A percentile compares a stretch with the other conserved stretches of the same genome.
Conservation (phyloP, 1,140 invertebrate species). For the Medauroidea extradentata region DNA sequence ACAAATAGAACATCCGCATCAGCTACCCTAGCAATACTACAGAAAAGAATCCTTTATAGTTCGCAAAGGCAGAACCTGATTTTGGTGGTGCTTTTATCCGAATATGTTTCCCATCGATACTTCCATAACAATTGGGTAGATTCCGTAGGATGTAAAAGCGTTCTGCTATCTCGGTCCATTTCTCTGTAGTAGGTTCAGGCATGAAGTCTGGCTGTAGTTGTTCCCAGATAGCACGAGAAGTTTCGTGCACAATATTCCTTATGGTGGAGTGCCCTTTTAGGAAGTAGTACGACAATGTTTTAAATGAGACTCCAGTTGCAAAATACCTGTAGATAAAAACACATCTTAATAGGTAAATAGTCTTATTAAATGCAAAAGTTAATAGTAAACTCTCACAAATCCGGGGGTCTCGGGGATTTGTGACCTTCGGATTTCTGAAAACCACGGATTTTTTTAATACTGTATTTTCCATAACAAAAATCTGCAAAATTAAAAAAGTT, state of each 20-base stretch:
- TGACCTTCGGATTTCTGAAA: too few relatives aligned
- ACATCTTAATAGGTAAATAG: too few relatives aligned
- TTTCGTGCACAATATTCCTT: conserved; percentile 28
- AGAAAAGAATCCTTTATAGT: conserved; percentile 42
- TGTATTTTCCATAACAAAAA: too few relatives aligned
- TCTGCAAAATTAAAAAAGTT: too few relatives aligned
- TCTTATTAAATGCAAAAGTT: too few relatives aligned
- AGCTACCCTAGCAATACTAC: conserved; percentile 41
- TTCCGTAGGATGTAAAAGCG: conserved; percentile 31
- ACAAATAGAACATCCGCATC: conserved; percentile 42
- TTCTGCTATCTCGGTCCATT: conserved; percentile 6
- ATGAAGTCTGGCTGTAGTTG: conserved; percentile 24
- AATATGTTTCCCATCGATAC: conserved; percentile 46
- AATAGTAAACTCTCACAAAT: too few relatives aligned
- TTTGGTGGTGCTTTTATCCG: conserved; percentile 35
- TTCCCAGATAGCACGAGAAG: conserved; percentile 33
- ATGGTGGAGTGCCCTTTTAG: conserved; percentile 30
- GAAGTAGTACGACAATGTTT: conserved; percentile 28
- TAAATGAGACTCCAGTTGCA: conserved; percentile 11
- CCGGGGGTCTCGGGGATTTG: too few relatives aligned
- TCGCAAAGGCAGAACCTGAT: conserved; percentile 38
- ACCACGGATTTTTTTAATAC: too few relatives aligned
- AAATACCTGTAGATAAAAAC: too few relatives aligned
- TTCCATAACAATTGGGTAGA: conserved; percentile 39
- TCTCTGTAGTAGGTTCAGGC: conserved; percentile 14